Evolutionary conservation across 2,888 invertebrate species (phyloP).

Genomic region (Callyntrura sp.): DNA sequence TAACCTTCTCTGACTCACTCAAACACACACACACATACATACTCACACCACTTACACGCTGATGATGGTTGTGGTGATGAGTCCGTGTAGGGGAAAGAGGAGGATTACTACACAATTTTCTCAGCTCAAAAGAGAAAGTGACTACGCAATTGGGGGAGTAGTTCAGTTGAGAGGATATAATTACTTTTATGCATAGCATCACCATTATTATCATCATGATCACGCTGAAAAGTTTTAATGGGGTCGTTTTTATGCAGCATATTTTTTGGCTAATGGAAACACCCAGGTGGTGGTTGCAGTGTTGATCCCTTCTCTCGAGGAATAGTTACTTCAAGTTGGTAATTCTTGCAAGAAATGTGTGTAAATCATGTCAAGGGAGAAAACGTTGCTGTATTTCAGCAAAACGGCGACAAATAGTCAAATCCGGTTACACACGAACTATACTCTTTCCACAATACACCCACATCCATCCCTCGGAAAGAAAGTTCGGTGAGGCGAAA

Average conservation of each 20-base stretch:
- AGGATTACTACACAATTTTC: conserved; percentile 33
- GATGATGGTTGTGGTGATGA: conserved; percentile 5
- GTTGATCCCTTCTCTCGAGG: neutral
- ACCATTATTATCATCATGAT: neutral
- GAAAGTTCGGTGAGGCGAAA: no score
- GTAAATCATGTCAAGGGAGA: neutral
- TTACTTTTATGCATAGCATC: conserved; percentile 25
- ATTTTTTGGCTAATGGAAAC: neutral
- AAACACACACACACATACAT: no score
- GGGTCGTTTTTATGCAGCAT: neutral
- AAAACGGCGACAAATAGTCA: neutral
- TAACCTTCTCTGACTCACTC: no score
- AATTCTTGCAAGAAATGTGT: neutral
- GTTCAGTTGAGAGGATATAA: conserved; percentile 40
- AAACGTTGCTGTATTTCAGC: neutral
- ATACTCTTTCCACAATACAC: neutral
- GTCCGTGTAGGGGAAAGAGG: conserved; percentile 18
- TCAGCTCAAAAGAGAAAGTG: neutral
- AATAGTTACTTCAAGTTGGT: conserved; percentile 1
- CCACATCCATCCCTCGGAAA: no score
- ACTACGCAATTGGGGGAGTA: neutral
- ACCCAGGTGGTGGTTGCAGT: neutral
- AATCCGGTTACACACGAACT: neutral
- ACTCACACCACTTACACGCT: neutral
- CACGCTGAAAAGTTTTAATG: conserved; percentile 22